phyloP scores from a whole-genome alignment of 2,888 invertebrate genomes.

The Syrphus vitripennis region DNA sequence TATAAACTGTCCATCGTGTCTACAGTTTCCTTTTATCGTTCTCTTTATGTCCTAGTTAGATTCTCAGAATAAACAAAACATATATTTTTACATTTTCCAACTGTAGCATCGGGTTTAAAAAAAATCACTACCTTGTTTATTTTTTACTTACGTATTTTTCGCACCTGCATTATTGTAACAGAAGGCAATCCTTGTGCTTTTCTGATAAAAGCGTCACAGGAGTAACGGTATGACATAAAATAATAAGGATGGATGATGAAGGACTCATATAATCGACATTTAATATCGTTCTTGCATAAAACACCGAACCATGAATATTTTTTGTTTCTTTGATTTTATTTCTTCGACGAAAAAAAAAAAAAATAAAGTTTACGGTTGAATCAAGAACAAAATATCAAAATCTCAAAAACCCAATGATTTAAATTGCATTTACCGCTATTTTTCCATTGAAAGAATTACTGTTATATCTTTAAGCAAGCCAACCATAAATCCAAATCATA shows the following conservation, averaged over 20 bases:
- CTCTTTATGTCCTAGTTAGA: constrained; percentile 1
- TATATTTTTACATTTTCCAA: neutral
- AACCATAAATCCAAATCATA: constrained; percentile 16
- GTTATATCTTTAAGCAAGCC: constrained; percentile 5
- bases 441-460: constrained; percentile 12
- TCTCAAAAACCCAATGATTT: constrained; percentile 18
- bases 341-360: too few species aligned
- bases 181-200: neutral
- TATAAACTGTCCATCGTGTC: constrained; percentile 28
- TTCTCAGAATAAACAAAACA: neutral
- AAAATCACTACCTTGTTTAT: neutral
- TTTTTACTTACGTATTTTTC: neutral
- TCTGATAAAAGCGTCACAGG: neutral
- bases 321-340: neutral
- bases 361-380: neutral
- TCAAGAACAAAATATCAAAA: constrained; percentile 27
- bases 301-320: neutral
- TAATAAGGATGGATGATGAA: neutral
- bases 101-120: neutral
- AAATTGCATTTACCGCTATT: neutral
- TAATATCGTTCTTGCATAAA: neutral
- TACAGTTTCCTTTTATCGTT: neutral
- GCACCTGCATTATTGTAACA: neutral
- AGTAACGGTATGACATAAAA: neutral
- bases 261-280: neutral